A percentile compares a stretch with the other conserved stretches of the same genome.
phyloP scores from a whole-genome alignment of 2,797 vertebrate species.

The Vultur gryphus region DNA sequence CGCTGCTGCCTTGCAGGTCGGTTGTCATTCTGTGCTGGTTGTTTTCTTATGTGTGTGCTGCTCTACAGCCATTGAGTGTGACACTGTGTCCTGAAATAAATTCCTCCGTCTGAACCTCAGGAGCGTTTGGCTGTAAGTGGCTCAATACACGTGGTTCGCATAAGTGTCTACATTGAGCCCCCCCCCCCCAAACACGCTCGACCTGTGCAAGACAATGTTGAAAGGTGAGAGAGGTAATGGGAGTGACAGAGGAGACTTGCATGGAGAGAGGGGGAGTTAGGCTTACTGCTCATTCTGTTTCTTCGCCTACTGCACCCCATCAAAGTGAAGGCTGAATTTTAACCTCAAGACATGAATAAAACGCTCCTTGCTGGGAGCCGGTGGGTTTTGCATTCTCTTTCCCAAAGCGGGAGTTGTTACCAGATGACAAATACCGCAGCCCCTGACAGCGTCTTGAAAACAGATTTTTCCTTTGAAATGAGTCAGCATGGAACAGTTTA shows the following conservation, averaged over 20 bases:
- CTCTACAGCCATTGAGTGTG: neutral
- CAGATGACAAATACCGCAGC: neutral
- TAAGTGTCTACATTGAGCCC: neutral
- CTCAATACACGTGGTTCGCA: accelerated
- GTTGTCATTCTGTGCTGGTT: neutral
- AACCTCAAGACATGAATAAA: neutral
- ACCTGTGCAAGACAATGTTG: neutral
- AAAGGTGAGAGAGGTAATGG: neutral
- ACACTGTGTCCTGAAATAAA: neutral
- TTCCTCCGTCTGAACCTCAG: neutral
- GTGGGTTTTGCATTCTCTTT: neutral
- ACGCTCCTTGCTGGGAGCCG: neutral
- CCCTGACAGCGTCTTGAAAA: neutral
- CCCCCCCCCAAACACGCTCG: neutral
- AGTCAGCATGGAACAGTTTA: slow-evolving; percentile 42
- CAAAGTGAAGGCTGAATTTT: neutral
- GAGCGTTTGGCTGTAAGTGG: neutral
- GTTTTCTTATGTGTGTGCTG: neutral
- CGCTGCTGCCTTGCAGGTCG: neutral
- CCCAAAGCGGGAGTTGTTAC: neutral
- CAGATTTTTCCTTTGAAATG: slow-evolving; percentile 36
- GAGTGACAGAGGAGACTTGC: neutral
- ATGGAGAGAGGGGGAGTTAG: neutral
- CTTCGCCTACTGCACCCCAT: neutral
- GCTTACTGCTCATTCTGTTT: neutral